Percentiles rank a stretch among this genome's conserved stretches.
These are phyloP conservation scores for Stenichneumon culpator DNA, from an alignment of 2,888 invertebrate genomes.

Conservation along the genomic window DNA sequence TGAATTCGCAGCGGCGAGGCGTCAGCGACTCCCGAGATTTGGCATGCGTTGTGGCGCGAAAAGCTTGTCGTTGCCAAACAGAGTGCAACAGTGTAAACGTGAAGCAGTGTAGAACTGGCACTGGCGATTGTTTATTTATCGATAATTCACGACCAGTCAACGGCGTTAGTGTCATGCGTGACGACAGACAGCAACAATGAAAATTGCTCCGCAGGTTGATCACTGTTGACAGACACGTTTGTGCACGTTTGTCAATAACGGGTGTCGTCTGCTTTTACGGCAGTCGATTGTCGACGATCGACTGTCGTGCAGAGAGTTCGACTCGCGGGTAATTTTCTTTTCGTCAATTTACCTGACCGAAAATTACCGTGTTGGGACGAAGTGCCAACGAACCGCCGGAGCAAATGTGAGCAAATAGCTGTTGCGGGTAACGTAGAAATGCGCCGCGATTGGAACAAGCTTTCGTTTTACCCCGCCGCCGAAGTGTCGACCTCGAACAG, in stretches of 20 bases:
- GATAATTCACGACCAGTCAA: slow-evolving; percentile 8
- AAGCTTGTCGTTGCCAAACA: not conserved
- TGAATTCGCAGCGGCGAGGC: slow-evolving; percentile 28
- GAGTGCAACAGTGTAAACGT: not conserved
- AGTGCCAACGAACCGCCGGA: not conserved
- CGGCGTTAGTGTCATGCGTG: not conserved
- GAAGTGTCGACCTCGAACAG: slow-evolving; percentile 3
- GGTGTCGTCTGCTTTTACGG: slow-evolving; percentile 49
- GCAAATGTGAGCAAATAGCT: not conserved
- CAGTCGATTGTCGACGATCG: slow-evolving; percentile 12
- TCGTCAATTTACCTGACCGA: not conserved
- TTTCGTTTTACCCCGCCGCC: too few species aligned
- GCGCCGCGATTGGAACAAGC: too few species aligned
- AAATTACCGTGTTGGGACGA: not conserved
- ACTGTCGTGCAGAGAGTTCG: not conserved
- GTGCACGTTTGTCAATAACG: not conserved
- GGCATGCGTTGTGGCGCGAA: slow-evolving; percentile 13
- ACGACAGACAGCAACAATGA: slow-evolving; percentile 25
- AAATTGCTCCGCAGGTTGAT: slow-evolving; percentile 30
- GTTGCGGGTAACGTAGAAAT: not conserved
- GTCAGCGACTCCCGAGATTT: not conserved
- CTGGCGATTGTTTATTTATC: slow-evolving; percentile 21
- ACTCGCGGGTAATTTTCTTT: not conserved
- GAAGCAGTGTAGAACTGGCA: not conserved
- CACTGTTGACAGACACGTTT: slow-evolving; percentile 13